Conservation (phyloP, 1,140 invertebrate species). For the Leucophenga varia region DNA sequence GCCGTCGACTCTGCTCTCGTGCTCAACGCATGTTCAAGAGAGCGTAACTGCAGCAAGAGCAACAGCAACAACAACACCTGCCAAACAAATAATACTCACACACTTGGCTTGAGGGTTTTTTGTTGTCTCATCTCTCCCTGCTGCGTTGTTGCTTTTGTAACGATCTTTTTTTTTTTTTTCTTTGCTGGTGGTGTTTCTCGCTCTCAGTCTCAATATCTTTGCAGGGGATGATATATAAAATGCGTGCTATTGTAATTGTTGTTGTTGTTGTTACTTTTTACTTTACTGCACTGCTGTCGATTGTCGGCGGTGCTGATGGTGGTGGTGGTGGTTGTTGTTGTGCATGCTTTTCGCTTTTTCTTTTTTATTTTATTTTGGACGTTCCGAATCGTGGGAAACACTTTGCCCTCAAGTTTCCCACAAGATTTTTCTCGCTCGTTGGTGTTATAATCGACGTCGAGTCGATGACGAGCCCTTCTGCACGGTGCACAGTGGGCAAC, state of each 20-base stretch:
- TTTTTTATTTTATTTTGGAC: constrained; percentile 48
- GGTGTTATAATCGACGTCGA: constrained; percentile 49
- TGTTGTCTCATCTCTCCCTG: too few relatives aligned
- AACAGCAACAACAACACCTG: constrained; percentile 33
- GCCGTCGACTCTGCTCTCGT: constrained; percentile 29
- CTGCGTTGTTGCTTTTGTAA: background rate
- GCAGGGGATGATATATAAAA: too few relatives aligned
- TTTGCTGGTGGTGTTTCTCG: constrained; percentile 46
- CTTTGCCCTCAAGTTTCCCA: constrained; percentile 56
- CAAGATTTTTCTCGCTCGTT: constrained; percentile 55
- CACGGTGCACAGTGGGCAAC: constrained; percentile 45
- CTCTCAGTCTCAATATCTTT: too few relatives aligned
- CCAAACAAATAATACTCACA: constrained; percentile 38
- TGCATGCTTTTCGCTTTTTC: constrained; percentile 28
- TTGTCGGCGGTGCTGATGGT: constrained; percentile 24
- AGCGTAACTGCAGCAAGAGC: constrained; percentile 10
- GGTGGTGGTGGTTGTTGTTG: constrained; percentile 29
- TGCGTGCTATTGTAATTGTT: too few relatives aligned
- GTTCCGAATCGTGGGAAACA: constrained; percentile 56
- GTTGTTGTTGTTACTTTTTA: too few relatives aligned
- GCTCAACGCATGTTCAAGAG: constrained; percentile 35
- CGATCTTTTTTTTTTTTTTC: constrained; percentile 1
- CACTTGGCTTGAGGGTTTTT: constrained; percentile 15
- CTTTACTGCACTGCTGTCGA: too few relatives aligned
- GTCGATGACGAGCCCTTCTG: constrained; percentile 33